Evolutionary conservation across 2,888 invertebrate genomes (phyloP).

Genomic region (Brachylomia viminalis): DNA sequence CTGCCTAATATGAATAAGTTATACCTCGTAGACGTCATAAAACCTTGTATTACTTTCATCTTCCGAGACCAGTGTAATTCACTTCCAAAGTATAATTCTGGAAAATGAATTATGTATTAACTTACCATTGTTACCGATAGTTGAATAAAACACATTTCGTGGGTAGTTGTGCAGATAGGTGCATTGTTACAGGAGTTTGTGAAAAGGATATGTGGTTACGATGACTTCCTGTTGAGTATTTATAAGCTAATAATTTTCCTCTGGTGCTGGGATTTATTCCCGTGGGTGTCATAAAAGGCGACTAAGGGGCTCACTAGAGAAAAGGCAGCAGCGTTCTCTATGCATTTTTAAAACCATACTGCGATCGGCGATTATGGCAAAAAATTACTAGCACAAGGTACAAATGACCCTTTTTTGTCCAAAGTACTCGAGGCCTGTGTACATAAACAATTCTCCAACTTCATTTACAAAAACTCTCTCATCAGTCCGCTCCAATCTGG

Average conservation of each 20-base stretch:
- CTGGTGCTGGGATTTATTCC: no score
- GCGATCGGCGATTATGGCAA: no score
- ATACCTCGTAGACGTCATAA: conserved; percentile 52
- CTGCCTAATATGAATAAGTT: conserved; percentile 52
- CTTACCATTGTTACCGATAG: conserved; percentile 65
- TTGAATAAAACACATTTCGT: conserved; percentile 69
- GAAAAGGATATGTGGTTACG: conserved; percentile 18
- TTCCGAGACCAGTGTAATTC: conserved; percentile 35
- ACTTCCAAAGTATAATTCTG: conserved; percentile 68
- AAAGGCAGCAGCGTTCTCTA: no score
- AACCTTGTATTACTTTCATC: conserved; percentile 38
- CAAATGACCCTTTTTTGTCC: no score
- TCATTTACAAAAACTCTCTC: no score
- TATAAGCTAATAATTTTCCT: conserved; percentile 29
- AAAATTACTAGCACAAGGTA: no score
- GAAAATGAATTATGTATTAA: conserved; percentile 75
- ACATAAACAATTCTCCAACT: no score
- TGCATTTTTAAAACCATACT: no score
- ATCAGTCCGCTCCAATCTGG: no score
- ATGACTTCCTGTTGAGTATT: conserved; percentile 31
- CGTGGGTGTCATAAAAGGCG: no score
- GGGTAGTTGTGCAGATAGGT: conserved; percentile 36
- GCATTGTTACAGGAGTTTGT: not conserved
- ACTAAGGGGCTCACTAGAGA: no score
- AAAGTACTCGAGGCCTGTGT: no score